Conservation (phyloP, 1,140 invertebrate genomes). For the Hylaeus anthracinus region DNA sequence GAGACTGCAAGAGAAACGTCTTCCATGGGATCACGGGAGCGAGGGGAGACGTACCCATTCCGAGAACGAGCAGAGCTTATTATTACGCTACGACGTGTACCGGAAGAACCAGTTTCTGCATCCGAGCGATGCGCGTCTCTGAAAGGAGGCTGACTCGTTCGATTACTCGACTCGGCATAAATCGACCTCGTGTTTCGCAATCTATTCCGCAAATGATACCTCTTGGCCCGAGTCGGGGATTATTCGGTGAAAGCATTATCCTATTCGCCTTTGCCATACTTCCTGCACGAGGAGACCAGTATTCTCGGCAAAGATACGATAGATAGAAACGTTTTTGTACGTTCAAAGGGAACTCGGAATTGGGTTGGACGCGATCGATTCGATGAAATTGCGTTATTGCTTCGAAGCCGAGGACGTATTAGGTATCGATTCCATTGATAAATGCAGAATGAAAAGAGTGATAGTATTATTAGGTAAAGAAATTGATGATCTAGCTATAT, state of each 20-base stretch:
- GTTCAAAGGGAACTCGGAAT: too few relatives aligned
- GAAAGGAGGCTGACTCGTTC: conserved; percentile 5
- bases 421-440: too few relatives aligned
- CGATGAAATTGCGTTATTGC: too few relatives aligned
- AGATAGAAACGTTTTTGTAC: too few relatives aligned
- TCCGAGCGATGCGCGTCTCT: conserved; percentile 15
- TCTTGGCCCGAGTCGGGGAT: not conserved
- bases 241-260: conserved; percentile 1
- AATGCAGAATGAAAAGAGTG: too few relatives aligned
- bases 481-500: too few relatives aligned
- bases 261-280: not conserved
- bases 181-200: conserved; percentile 15
- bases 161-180: not conserved
- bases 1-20: not conserved
- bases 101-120: conserved; percentile 35
- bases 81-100: conserved; percentile 24
- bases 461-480: too few relatives aligned
- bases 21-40: conserved; percentile 23
- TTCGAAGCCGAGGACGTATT: too few relatives aligned
- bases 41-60: conserved; percentile 19
- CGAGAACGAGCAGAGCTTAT: conserved; percentile 37
- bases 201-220: conserved; percentile 11
- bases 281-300: too few relatives aligned
- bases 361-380: too few relatives aligned
- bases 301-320: too few relatives aligned